These are phyloP conservation scores for Apistogramma diplotaenia DNA, from an alignment of 2,113 vertebrate species.

Conservation along the genomic window DNA sequence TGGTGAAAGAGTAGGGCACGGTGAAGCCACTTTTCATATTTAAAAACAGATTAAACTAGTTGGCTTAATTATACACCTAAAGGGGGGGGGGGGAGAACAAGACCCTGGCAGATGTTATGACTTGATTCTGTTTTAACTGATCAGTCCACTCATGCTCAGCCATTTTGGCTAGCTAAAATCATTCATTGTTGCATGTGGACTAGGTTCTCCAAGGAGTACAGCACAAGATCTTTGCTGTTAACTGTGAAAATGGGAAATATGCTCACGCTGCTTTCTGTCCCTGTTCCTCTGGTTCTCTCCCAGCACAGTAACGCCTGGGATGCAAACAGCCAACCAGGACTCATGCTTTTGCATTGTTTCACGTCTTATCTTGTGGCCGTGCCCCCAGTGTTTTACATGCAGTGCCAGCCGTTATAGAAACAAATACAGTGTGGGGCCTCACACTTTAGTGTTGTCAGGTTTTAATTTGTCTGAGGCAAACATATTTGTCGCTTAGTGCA, in stretches of 20 bases:
- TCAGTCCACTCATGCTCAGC: background rate
- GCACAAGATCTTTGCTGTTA: background rate
- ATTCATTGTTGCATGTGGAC: too few species aligned
- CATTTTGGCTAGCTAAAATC: too few species aligned
- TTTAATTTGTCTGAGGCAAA: background rate
- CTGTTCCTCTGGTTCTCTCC: background rate
- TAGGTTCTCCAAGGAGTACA: too few species aligned
- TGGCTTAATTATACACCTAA: too few species aligned
- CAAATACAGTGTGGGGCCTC: too few species aligned
- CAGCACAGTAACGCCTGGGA: background rate
- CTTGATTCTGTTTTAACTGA: background rate
- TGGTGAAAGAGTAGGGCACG: background rate
- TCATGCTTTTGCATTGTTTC: too few species aligned
- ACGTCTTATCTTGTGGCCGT: too few species aligned
- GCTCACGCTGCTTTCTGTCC: background rate
- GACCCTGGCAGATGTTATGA: background rate
- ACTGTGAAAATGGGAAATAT: background rate
- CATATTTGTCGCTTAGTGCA: background rate
- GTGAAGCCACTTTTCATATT: background rate
- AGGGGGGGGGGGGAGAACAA: too few species aligned
- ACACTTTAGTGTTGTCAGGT: too few species aligned
- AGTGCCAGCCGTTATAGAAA: too few species aligned
- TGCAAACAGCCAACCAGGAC: too few species aligned
- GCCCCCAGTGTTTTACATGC: too few species aligned
- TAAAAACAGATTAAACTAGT: background rate